phyloP scores from a whole-genome alignment of 2,797 vertebrate species.

The Xenops minutus region DNA sequence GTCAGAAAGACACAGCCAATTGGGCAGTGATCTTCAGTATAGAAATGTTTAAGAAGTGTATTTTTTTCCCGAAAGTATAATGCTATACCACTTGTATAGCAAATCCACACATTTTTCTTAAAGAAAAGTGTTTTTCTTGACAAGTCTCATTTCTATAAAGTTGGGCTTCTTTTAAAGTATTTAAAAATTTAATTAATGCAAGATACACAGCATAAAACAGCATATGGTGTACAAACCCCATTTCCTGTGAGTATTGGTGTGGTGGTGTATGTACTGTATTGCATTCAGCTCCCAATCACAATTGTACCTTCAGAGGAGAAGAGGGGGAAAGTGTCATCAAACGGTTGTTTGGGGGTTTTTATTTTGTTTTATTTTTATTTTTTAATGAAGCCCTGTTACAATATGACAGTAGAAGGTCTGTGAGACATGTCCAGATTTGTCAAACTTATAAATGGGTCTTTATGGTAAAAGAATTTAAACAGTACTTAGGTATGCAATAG shows the following conservation, averaged over 20 bases:
- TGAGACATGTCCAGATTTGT: conserved; percentile 70
- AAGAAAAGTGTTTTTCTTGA: conserved; percentile 68
- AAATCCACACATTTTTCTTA: conserved; percentile 68
- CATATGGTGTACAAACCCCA: conserved; percentile 70
- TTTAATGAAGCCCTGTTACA: conserved; percentile 76
- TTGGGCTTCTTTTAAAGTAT: conserved; percentile 80
- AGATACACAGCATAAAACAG: conserved; percentile 75
- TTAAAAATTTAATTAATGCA: conserved; percentile 60
- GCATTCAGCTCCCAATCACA: conserved; percentile 69
- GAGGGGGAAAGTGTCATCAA: conserved; percentile 55
- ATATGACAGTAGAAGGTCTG: conserved; percentile 62
- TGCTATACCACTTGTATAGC: conserved; percentile 77
- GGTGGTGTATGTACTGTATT: conserved; percentile 71
- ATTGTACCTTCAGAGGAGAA: conserved; percentile 39
- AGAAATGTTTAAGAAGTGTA: conserved; percentile 77
- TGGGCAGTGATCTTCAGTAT: conserved; percentile 82
- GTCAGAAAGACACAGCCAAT: conserved; percentile 84
- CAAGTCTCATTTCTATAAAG: conserved; percentile 68
- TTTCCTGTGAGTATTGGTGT: conserved; percentile 74
- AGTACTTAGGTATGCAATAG: conserved; percentile 70
- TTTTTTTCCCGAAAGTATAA: conserved; percentile 64
- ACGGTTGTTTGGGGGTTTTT: not conserved
- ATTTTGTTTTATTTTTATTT: conserved; percentile 19
- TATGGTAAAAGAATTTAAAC: conserved; percentile 59
- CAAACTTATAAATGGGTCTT: conserved; percentile 65